These are phyloP conservation scores for Chlorocebus sabaeus DNA, from an alignment of 2,113 vertebrate genomes.

Conservation along the genomic window DNA sequence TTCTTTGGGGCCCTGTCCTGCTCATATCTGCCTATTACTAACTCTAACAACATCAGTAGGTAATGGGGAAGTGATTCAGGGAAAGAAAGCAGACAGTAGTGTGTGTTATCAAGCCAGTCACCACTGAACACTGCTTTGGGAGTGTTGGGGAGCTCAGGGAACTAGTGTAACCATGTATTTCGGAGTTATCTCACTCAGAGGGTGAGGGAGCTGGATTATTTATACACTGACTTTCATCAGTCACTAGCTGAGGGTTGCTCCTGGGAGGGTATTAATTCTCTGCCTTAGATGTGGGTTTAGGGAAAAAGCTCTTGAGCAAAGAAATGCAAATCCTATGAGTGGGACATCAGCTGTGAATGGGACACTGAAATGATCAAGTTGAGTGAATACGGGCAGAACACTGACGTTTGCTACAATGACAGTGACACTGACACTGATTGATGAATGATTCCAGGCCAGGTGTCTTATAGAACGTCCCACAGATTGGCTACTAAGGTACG, in stretches of 20 bases:
- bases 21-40: no score
- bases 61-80: background rate
- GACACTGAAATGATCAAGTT: background rate
- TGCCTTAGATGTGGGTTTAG: background rate
- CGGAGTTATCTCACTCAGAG: background rate
- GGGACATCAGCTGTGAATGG: background rate
- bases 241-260: background rate
- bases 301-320: background rate
- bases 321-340: background rate
- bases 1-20: no score
- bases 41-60: background rate
- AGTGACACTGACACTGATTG: background rate
- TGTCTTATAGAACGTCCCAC: background rate
- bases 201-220: background rate
- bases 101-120: background rate
- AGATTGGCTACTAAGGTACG: background rate
- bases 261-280: background rate
- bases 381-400: background rate
- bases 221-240: background rate
- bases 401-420: background rate
- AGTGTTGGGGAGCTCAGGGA: background rate
- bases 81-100: background rate
- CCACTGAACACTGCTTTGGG: background rate
- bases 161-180: background rate
- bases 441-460: background rate